phyloP scores from a whole-genome alignment of 2,888 invertebrate species.

The Volucella inanis region DNA sequence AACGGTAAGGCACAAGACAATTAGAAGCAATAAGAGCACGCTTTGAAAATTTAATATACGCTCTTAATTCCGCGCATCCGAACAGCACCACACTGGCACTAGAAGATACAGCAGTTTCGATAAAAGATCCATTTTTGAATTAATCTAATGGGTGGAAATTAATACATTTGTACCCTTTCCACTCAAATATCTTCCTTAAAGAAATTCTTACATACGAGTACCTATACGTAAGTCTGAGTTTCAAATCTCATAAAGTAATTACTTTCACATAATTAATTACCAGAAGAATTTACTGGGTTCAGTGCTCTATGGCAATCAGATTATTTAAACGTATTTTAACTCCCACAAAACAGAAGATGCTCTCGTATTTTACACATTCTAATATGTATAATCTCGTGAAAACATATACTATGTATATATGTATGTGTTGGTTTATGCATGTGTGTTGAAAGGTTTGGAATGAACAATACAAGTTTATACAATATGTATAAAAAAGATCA shows the following conservation, averaged over 20 bases:
- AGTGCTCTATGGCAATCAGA: slow-evolving; percentile 40
- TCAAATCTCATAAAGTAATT: slow-evolving; percentile 72
- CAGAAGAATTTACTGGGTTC: slow-evolving; percentile 40
- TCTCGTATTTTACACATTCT: too few relatives aligned
- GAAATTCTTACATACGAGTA: not conserved
- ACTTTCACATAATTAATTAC: slow-evolving; percentile 74
- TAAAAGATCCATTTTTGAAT: slow-evolving; percentile 61
- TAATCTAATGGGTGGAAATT: slow-evolving; percentile 69
- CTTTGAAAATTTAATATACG: slow-evolving; percentile 58
- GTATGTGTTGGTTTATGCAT: too few relatives aligned
- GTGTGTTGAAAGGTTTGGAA: too few relatives aligned
- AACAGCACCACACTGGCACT: slow-evolving; percentile 36
- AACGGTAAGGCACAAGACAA: slow-evolving; percentile 21
- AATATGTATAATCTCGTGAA: too few relatives aligned
- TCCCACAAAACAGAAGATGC: slow-evolving; percentile 10
- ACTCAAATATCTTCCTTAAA: slow-evolving; percentile 18
- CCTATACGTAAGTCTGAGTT: slow-evolving; percentile 6
- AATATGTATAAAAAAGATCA: too few relatives aligned
- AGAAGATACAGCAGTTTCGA: slow-evolving; percentile 9
- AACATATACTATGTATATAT: too few relatives aligned
- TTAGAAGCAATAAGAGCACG: slow-evolving; percentile 21
- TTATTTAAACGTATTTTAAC: slow-evolving; percentile 53
- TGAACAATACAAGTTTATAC: too few relatives aligned
- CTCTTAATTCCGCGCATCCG: slow-evolving; percentile 37
- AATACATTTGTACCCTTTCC: slow-evolving; percentile 69